Evolutionary conservation across 2,888 invertebrate species (phyloP), one percentile per base, ranked within the genome.

Genomic region (Parnassius smintheus): DNA sequence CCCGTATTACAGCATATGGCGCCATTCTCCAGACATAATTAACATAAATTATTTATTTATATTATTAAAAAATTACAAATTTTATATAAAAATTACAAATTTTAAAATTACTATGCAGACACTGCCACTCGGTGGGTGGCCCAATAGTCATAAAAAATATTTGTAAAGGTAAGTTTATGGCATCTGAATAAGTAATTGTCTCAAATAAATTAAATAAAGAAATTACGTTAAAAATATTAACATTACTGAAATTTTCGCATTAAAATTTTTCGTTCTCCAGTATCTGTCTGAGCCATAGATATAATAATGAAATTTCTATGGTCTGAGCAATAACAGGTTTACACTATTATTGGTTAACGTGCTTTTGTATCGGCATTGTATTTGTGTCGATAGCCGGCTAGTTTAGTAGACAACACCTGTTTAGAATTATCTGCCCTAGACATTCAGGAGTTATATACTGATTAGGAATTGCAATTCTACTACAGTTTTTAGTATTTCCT

Each of bases 111-210:
- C 48, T 59, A 52, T 57, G 25, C 25, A 58, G 1, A 64, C 48
- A 56, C 46, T 57, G 25, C 25, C 54, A 1, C 63, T 46, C 63
- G 52, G 63, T 59, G 56, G 63, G 59, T 59, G 59, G 59, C 9
- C 9, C 63, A 35, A 25, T 64, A 59, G 46, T 63, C 52, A 59
- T 25, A 55, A 59, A 59, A 63, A 63, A 55, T 59, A 59, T 48
- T 13, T 51, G 12, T 55, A 50, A 62, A 50, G 50, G 54, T 58
- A 59, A 49, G 54, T 50, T 22, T 55, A 59, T 59, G 54, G 54
- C 35, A 59, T 49, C 46, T 52, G 52, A 18, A 51, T 62, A 44
- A 44, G 35, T 50, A 45, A 51, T 63, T 44, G 59, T 55, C 13
- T 55, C 12, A 22, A 13, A 56, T 48, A 44, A 48, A 48, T 13